Conservation (phyloP, 2,888 invertebrate genomes). For the Creontiades dilutus region DNA sequence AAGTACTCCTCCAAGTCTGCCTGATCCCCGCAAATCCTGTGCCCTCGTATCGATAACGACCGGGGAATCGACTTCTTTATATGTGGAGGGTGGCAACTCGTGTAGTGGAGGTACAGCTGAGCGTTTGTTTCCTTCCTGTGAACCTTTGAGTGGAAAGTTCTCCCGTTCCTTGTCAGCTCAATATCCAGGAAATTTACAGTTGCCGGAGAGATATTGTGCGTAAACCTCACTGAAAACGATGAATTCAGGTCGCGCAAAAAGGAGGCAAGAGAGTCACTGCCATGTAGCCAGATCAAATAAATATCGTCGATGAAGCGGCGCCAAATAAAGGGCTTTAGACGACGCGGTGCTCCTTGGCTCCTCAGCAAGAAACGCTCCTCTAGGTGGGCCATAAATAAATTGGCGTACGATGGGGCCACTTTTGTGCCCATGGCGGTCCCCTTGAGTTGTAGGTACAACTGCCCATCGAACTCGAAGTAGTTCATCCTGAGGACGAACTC, state of each 20-base stretch:
- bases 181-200: not conserved
- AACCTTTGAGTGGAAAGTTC: not conserved
- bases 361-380: conserved; percentile 21
- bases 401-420: not conserved
- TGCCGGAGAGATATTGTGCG: not conserved
- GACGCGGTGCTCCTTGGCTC: no score
- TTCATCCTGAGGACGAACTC: not conserved
- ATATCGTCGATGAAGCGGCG: conserved; percentile 12
- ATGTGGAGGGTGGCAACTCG: not conserved
- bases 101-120: conserved; percentile 17
- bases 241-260: not conserved
- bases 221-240: not conserved
- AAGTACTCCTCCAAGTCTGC: not conserved
- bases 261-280: not conserved
- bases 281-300: not conserved
- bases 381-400: not conserved
- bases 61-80: not conserved
- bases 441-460: not conserved
- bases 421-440: not conserved
- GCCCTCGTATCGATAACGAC: not conserved
- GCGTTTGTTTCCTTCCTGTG: not conserved
- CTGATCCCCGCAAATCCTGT: not conserved
- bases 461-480: not conserved
- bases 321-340: no score
- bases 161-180: not conserved